These are phyloP conservation scores for Oophaga sylvatica DNA, from an alignment of 2,797 vertebrate genomes.

Conservation along the genomic window DNA sequence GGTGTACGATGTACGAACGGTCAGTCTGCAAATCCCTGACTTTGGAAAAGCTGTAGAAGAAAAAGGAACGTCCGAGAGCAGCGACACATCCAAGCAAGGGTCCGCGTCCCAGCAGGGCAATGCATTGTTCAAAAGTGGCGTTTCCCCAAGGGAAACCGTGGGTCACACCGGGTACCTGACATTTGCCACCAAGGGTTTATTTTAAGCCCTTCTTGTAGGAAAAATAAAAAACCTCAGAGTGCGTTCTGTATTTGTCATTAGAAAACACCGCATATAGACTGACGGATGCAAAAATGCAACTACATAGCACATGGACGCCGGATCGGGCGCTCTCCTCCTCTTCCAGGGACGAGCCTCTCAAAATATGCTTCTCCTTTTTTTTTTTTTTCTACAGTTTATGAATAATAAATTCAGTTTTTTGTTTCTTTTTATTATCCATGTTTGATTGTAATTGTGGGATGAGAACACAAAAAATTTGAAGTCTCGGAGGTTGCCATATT, in stretches of 20 bases:
- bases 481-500: not conserved
- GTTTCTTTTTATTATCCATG: not conserved
- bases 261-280: constrained; percentile 74
- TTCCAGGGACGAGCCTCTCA: too few species aligned
- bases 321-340: constrained; percentile 28
- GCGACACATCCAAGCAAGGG: constrained; percentile 61
- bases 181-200: constrained; percentile 90
- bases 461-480: too few species aligned
- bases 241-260: constrained; percentile 54
- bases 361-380: not conserved
- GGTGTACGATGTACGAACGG: constrained; percentile 84
- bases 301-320: constrained; percentile 67
- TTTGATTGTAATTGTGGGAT: too few species aligned
- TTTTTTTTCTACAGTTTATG: not conserved
- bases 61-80: constrained; percentile 61
- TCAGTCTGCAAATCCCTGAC: constrained; percentile 86
- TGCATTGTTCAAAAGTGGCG: constrained; percentile 82
- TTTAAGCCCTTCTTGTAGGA: constrained; percentile 67
- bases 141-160: constrained; percentile 83
- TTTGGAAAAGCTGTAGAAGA: constrained; percentile 78
- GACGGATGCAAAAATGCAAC: constrained; percentile 68
- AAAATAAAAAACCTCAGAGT: not conserved
- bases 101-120: constrained; percentile 65
- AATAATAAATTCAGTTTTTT: constrained; percentile 4
- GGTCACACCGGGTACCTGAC: constrained; percentile 97